Evolutionary conservation across 2,797 vertebrate species (phyloP).

Genomic region (Spea hammondii): DNA sequence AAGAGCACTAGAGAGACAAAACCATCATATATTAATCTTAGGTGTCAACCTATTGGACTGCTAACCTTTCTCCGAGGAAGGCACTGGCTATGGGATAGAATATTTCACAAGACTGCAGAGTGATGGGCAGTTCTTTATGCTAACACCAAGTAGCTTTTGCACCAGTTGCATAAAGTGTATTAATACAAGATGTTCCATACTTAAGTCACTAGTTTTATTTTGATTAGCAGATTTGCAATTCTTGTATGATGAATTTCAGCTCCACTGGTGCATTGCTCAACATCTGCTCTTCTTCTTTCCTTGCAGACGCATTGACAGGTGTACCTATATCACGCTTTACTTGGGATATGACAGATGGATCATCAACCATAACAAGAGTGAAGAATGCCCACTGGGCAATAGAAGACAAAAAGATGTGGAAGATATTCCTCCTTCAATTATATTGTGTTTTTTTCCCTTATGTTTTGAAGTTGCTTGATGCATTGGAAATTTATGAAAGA

Average conservation of each 20-base stretch:
- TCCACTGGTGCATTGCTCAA: conserved; percentile 67
- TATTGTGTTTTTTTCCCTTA: conserved; percentile 39
- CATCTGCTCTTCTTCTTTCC: conserved; percentile 69
- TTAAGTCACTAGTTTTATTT: conserved; percentile 45
- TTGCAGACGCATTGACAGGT: conserved; percentile 75
- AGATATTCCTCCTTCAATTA: conserved; percentile 52
- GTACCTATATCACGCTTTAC: conserved; percentile 65
- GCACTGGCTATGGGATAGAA: too few species aligned
- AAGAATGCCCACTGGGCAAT: conserved; percentile 46
- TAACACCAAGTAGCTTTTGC: too few species aligned
- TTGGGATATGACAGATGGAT: conserved; percentile 73
- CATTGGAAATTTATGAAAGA: not conserved
- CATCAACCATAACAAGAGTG: conserved; percentile 65
- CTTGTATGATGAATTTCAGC: conserved; percentile 64
- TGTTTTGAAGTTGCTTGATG: not conserved
- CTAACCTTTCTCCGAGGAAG: too few species aligned
- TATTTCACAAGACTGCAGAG: too few species aligned
- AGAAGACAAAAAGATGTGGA: conserved; percentile 19
- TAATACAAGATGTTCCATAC: conserved; percentile 14
- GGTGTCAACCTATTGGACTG: too few species aligned
- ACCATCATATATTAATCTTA: too few species aligned
- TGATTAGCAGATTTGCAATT: conserved; percentile 60
- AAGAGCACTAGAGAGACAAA: not conserved
- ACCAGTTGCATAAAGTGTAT: not conserved
- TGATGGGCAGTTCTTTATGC: too few species aligned